Conservation (phyloP, 1,140 invertebrate genomes). For the Riptortus pedestris region DNA sequence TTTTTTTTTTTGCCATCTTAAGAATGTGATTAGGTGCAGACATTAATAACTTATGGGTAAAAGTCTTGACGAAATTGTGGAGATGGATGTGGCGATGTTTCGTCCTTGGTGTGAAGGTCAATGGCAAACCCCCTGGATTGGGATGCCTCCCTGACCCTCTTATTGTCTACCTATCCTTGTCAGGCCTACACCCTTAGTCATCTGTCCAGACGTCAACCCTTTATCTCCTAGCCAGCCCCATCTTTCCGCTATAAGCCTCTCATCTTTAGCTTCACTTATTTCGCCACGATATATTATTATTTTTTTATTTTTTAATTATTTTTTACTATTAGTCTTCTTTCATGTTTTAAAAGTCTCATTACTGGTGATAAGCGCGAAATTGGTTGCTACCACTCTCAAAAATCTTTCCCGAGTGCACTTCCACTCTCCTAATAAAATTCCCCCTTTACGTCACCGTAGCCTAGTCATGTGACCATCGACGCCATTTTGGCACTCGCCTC, state of each 20-base stretch:
- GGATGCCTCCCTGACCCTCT: neutral
- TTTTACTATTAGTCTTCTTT: too few species aligned
- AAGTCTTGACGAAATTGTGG: too few species aligned
- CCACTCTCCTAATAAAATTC: too few species aligned
- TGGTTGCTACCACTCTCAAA: too few species aligned
- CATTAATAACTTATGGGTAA: too few species aligned
- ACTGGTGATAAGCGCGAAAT: too few species aligned
- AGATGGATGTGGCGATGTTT: too few species aligned
- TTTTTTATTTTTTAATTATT: neutral
- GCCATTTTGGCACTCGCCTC: slow-evolving; percentile 23
- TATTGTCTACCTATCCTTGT: slow-evolving; percentile 5
- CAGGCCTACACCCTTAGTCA: neutral
- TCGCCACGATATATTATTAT: neutral
- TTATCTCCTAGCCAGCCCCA: neutral
- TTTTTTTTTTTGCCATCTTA: too few species aligned
- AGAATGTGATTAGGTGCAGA: too few species aligned
- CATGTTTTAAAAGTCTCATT: too few species aligned
- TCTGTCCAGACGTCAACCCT: neutral
- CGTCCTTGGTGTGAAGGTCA: slow-evolving; percentile 7
- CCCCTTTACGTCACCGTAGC: slow-evolving; percentile 23
- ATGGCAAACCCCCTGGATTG: slow-evolving; percentile 1
- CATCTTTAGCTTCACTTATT: neutral
- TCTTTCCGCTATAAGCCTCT: too few species aligned
- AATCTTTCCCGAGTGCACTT: too few species aligned
- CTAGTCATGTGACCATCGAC: slow-evolving; percentile 24